Conservation (phyloP, 2,888 invertebrate genomes). For the Meloe dianella region DNA sequence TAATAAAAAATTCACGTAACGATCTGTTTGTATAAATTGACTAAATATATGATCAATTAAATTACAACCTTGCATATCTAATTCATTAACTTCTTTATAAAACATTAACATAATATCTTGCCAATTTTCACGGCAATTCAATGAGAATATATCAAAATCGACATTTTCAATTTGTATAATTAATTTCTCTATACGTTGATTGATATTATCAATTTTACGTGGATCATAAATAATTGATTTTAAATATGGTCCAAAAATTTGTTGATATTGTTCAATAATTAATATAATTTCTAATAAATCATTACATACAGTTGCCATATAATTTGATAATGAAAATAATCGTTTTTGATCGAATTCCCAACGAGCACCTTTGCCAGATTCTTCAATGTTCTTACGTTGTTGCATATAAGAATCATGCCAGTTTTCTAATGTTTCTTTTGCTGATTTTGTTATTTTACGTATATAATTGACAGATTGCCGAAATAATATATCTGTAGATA, state of each 20-base stretch:
- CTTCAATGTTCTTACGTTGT: conserved; percentile 83
- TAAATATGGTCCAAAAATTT: conserved; percentile 85
- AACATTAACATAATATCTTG: conserved; percentile 80
- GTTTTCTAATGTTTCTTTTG: conserved; percentile 71
- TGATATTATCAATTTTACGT: conserved; percentile 82
- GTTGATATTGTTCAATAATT: conserved; percentile 85
- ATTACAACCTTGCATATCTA: conserved; percentile 82
- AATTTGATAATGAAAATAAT: conserved; percentile 84
- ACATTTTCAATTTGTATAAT: conserved; percentile 77
- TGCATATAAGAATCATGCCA: conserved; percentile 81
- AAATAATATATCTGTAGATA: conserved; percentile 50
- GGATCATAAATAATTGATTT: conserved; percentile 88
- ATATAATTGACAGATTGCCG: not conserved
- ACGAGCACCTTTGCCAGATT: conserved; percentile 81
- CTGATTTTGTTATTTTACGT: conserved; percentile 55
- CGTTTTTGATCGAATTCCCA: conserved; percentile 91
- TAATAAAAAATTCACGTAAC: conserved; percentile 78
- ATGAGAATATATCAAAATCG: conserved; percentile 83
- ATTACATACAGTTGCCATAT: conserved; percentile 78
- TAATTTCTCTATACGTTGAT: conserved; percentile 79
- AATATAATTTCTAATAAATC: conserved; percentile 81
- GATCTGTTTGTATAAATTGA: conserved; percentile 76
- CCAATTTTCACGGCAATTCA: conserved; percentile 84
- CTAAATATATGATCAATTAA: conserved; percentile 89
- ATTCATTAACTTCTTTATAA: conserved; percentile 72